Evolutionary conservation across 2,113 vertebrate species (phyloP), one percentile per base, ranked within the genome.

Genomic region (Poecile atricapillus): DNA sequence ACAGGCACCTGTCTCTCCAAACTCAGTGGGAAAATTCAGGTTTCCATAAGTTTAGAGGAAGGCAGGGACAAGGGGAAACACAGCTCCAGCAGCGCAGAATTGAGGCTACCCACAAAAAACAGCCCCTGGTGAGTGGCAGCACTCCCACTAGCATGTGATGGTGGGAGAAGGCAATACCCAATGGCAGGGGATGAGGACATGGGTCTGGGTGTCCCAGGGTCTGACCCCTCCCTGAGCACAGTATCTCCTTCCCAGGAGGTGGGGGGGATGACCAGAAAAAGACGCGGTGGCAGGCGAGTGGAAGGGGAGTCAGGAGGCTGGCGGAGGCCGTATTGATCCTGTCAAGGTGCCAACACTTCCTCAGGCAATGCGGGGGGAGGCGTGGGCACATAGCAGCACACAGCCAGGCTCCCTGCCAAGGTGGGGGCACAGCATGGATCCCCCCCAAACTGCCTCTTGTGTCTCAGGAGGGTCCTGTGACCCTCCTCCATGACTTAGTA

Each of bases 261-360:
- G 31, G 28, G 20, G 13, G 20, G n/a, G 15, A 33, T 19, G 9
- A 67, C 67, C 64, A 49, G 82, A 90, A 88, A 94, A 83, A 92
- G 85, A 69, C 0, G 0, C 6, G 0, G 33, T 1, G 4, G 62
- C 46, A 12, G 76, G 78, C 2, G 2, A 94, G 55, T 81, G 80
- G 68, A 94, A 91, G 52, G 30, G 89, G 89, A 91, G 55, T 76
- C 16, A 2, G 83, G 41, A 84, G 89, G 69, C 81, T 87, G 96
- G 70, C n/a, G 0, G 94, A 94, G 84, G 70, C 91, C 0, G 10
- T 91, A 96, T 95, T 56, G 93, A 97, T 97, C 91, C 84, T 91
- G 94, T 94, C 94, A 92, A 69, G 68, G 62, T 91, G 95, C 95
- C 96, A 95, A 74, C 15, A 0, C 77, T 95, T 94, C 65, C 86